Conservation (phyloP, 2,797 vertebrate species). For the Fringilla coelebs region DNA sequence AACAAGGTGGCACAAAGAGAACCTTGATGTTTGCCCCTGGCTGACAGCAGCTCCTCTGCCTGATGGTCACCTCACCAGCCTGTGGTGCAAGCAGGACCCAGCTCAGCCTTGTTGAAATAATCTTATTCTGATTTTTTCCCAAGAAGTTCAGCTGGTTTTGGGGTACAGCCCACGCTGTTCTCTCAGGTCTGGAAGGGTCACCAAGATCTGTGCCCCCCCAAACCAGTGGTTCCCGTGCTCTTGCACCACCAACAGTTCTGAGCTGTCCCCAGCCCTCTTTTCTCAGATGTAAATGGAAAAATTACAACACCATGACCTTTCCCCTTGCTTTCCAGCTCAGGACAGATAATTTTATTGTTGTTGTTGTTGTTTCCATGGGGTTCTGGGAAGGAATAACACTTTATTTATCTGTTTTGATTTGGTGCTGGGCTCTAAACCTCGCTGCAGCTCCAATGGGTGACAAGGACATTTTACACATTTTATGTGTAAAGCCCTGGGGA, state of each 20-base stretch:
- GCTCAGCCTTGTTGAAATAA: not conserved
- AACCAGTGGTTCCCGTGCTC: fast-evolving
- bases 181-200: not conserved
- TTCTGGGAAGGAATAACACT: no score
- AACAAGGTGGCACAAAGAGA: not conserved
- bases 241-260: not conserved
- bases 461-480: not conserved
- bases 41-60: not conserved
- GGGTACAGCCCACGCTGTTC: fast-evolving
- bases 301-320: not conserved
- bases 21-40: slow-evolving; percentile 4
- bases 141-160: fast-evolving
- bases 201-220: no score
- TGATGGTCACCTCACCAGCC: not conserved
- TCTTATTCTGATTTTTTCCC: not conserved
- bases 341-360: not conserved
- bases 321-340: not conserved
- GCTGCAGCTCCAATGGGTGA: not conserved
- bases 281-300: not conserved
- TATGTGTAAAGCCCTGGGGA: not conserved
- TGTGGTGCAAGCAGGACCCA: not conserved
- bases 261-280: not conserved
- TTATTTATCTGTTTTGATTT: not conserved
- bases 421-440: not conserved
- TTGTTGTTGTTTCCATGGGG: not conserved